Conservation (phyloP, 1,140 invertebrate genomes). For the Drosophila navojoa region DNA sequence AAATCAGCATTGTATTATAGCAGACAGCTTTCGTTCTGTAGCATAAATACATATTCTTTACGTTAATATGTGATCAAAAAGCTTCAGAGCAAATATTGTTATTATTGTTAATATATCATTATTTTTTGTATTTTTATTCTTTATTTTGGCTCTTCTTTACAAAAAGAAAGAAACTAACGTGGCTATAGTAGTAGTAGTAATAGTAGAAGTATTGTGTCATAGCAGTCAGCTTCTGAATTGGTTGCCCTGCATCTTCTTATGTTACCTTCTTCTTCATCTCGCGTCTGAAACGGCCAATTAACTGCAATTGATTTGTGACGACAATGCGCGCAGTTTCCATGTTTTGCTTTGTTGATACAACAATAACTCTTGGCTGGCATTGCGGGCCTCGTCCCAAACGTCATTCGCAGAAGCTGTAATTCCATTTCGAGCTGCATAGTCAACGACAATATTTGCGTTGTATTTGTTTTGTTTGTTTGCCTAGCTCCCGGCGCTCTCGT, state of each 20-base stretch:
- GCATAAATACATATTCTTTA: neutral
- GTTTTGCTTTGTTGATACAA: constrained; percentile 39
- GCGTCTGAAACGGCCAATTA: constrained; percentile 53
- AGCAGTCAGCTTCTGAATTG: neutral
- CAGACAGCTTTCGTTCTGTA: neutral
- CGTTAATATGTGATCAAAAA: neutral
- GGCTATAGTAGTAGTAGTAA: no score
- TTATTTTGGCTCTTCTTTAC: no score
- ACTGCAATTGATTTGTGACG: constrained; percentile 72
- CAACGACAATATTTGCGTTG: constrained; percentile 24
- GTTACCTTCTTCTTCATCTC: neutral
- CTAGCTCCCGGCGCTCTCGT: constrained; percentile 16
- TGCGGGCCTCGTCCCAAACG: neutral
- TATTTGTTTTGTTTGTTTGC: constrained; percentile 33
- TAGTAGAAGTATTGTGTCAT: neutral
- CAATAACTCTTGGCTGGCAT: constrained; percentile 41
- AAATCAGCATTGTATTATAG: neutral
- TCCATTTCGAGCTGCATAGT: constrained; percentile 17
- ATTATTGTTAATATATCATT: no score
- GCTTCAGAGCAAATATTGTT: neutral
- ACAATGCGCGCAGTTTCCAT: constrained; percentile 43
- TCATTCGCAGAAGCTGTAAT: constrained; percentile 16
- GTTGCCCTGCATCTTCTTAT: no score
- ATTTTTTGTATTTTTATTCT: neutral
- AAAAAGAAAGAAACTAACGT: no score